Conservation (phyloP, 2,113 vertebrate genomes). For the Cranoglanis bouderius region DNA sequence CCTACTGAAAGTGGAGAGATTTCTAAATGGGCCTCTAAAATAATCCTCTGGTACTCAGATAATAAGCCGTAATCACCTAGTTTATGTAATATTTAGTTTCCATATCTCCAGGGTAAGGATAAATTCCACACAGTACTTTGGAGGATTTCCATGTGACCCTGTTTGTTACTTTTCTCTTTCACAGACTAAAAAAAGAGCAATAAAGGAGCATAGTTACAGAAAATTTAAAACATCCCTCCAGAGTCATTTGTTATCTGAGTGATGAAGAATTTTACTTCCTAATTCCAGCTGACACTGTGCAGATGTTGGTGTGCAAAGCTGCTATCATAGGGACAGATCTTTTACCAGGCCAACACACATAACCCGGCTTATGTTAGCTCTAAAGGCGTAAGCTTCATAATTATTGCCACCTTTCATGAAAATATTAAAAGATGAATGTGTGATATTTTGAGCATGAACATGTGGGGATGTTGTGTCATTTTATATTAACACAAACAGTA, state of each 20-base stretch:
- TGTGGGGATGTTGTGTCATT: neutral
- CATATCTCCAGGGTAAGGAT: neutral
- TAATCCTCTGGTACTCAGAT: neutral
- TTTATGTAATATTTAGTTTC: conserved; percentile 12
- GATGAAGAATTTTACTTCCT: neutral
- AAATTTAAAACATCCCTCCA: neutral
- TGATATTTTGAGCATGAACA: neutral
- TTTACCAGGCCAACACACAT: neutral
- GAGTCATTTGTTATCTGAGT: neutral
- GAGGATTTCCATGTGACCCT: neutral
- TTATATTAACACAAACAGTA: neutral
- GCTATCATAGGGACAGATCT: neutral
- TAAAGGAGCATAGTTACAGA: neutral
- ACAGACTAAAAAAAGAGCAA: neutral
- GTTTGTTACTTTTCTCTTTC: neutral
- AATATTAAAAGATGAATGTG: neutral
- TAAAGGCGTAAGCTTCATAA: neutral
- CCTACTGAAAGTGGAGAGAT: neutral
- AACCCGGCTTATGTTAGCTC: neutral
- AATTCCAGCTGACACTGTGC: neutral
- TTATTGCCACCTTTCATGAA: neutral
- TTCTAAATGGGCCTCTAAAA: conserved; percentile 12
- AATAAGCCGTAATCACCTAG: conserved; percentile 29
- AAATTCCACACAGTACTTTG: neutral
- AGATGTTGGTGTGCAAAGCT: neutral